Evolutionary conservation across 2,888 invertebrate species (phyloP).

Genomic region (Diarsia rubi): DNA sequence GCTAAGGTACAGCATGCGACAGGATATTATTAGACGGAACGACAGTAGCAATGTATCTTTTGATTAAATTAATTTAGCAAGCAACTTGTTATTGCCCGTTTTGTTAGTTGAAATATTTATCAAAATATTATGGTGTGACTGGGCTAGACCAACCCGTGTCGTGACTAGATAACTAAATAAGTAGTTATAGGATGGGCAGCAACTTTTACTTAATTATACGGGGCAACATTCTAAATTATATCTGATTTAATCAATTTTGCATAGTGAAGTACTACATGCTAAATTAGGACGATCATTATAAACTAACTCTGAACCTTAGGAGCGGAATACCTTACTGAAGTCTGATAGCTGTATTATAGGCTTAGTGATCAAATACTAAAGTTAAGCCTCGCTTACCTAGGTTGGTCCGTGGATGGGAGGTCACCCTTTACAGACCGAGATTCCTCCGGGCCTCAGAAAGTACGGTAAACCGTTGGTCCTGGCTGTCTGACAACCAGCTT

Average conservation of each 20-base stretch:
- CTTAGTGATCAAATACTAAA: too few species aligned
- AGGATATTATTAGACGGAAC: constrained; percentile 43
- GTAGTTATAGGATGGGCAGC: constrained; percentile 36
- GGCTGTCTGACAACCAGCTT: too few species aligned
- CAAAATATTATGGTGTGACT: constrained; percentile 18
- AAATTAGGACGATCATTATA: neutral
- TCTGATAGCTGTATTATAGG: neutral
- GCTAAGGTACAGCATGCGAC: constrained; percentile 7
- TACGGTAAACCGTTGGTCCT: too few species aligned
- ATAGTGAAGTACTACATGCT: neutral
- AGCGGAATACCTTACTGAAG: neutral
- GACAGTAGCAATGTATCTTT: constrained; percentile 43
- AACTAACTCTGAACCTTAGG: neutral
- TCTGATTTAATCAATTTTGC: constrained; percentile 15
- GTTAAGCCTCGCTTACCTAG: too few species aligned
- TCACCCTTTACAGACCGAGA: too few species aligned
- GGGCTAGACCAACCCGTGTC: constrained; percentile 11
- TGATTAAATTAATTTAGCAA: constrained; percentile 57
- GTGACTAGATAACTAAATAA: constrained; percentile 39
- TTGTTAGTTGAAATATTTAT: constrained; percentile 37
- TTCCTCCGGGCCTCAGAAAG: too few species aligned
- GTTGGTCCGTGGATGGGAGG: too few species aligned
- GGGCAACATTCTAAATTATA: constrained; percentile 41
- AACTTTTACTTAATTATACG: constrained; percentile 47
- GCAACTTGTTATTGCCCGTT: constrained; percentile 42